Base-by-base conservation (phyloP, 2,888 invertebrate species). In the Aquatica leii region DNA sequence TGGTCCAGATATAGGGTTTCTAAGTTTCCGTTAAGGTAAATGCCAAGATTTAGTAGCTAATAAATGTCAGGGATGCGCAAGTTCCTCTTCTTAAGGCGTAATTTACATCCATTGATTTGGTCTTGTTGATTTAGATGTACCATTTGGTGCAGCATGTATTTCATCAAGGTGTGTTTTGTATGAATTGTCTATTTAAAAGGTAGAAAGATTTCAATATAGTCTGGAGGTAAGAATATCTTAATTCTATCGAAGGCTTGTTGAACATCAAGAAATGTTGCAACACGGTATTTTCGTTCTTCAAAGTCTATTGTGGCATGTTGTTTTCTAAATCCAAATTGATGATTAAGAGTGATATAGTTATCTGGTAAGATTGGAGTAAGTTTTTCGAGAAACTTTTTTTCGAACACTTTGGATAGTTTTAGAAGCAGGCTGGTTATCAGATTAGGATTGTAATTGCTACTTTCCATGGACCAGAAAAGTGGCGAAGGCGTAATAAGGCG, bases 401-500 rank as follows among this genome's bases (percentile, higher is more conserved):
- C 34, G 34, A 34, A 34, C 34, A 34, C 34, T 34, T 34, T 34
- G n/a, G n/a, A n/a, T n/a, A n/a, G n/a, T n/a, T n/a, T n/a, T n/a
- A n/a, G n/a, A n/a, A n/a, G n/a, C n/a, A n/a, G n/a, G n/a, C n/a
- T 24, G 24, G 24, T 24, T 24, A 4, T 24, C 4, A 2, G 6
- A 24, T 24, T 24, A 37, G 37, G 2, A 37, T 37, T 37, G 37
- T 37, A n/a, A 9, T 11, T 37, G 37, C 11, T n/a, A 17, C 6
- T 17, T 14, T 43, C 52, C 34, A 52, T 35, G 3, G 35, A 9
- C 34, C 57, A 0, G 72, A 72, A 6, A 71, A 66, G 14, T 69
- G 65, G 1, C 56, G 37, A 31, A 66, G 55, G 63, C 68, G 55
- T 21, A 69, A 14, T 41, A 62, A 31, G n/a, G 74, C 69, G 34